A percentile compares a stretch with the other conserved stretches of the same genome.
Evolutionary conservation across 2,797 vertebrate genomes (phyloP).

Genomic region (Sparus aurata): DNA sequence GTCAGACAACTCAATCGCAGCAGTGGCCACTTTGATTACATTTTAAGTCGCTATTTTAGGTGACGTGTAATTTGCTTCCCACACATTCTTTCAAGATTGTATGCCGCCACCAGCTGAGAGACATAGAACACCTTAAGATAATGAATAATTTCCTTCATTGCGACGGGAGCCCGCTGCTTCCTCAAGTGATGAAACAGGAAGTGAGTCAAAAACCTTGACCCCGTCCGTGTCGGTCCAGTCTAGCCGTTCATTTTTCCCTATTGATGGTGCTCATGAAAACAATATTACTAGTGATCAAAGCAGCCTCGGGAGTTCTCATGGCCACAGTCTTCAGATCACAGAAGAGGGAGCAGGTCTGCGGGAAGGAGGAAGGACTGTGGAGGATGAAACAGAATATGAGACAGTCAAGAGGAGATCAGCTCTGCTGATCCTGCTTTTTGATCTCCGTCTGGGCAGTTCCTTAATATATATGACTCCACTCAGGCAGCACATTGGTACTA

Average conservation of each 20-base stretch:
- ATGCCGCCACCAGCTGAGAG: not conserved
- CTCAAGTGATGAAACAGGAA: conserved; percentile 40
- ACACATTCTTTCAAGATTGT: conserved; percentile 1
- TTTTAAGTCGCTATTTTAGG: conserved; percentile 36
- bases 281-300: conserved; percentile 75
- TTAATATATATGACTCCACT: conserved; percentile 40
- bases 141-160: conserved; percentile 19
- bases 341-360: conserved; percentile 48
- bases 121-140: not conserved
- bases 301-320: conserved; percentile 41
- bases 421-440: conserved; percentile 75
- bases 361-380: conserved; percentile 39
- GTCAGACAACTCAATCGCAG: conserved; percentile 28
- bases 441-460: conserved; percentile 54
- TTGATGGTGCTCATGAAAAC: conserved; percentile 49
- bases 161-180: not conserved
- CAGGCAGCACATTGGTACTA: not conserved
- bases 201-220: conserved; percentile 17
- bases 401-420: conserved; percentile 72
- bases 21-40: conserved; percentile 21
- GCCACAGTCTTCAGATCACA: conserved; percentile 65
- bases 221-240: not conserved
- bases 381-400: conserved; percentile 81
- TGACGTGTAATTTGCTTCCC: not conserved
- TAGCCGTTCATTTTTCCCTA: conserved; percentile 9